These are phyloP conservation scores for Drosophila ananassae DNA, from an alignment of 1,140 invertebrate genomes.

Conservation along the genomic window DNA sequence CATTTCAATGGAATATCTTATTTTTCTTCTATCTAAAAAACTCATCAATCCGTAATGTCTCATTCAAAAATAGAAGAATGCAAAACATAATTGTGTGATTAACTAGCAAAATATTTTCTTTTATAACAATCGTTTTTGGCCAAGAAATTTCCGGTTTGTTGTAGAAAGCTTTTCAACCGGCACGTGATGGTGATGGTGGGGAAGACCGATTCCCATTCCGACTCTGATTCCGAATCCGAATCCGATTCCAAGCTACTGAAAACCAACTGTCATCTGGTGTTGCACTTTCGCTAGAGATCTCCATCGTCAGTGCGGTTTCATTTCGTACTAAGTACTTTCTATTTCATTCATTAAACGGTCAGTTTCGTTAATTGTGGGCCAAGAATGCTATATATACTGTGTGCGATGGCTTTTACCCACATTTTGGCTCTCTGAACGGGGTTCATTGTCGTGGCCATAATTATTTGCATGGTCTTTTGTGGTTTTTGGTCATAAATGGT, in stretches of 20 bases:
- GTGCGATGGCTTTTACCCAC: slow-evolving; percentile 39
- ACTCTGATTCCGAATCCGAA: slow-evolving; percentile 10
- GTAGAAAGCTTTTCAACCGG: slow-evolving; percentile 41
- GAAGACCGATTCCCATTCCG: slow-evolving; percentile 11
- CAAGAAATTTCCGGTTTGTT: slow-evolving; percentile 68
- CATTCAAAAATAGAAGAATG: not conserved
- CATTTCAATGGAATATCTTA: too few species aligned
- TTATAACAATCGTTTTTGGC: slow-evolving; percentile 5
- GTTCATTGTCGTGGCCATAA: slow-evolving; percentile 33
- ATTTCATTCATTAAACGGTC: slow-evolving; percentile 72
- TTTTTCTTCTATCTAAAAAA: too few species aligned
- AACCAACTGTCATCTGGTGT: slow-evolving; percentile 26
- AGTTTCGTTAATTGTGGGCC: slow-evolving; percentile 49
- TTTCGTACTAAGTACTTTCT: slow-evolving; percentile 69
- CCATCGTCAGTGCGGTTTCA: slow-evolving; percentile 44
- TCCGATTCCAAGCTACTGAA: slow-evolving; percentile 1
- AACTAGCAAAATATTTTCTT: slow-evolving; percentile 31
- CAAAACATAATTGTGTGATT: slow-evolving; percentile 10
- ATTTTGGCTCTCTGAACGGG: slow-evolving; percentile 11
- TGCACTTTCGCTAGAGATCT: slow-evolving; percentile 76
- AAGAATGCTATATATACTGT: slow-evolving; percentile 49
- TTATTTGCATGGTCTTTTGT: slow-evolving; percentile 43
- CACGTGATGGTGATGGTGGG: slow-evolving; percentile 59
- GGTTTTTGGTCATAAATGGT: not conserved
- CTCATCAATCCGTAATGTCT: too few species aligned